These are phyloP conservation scores for Popillia japonica DNA, from an alignment of 1,140 invertebrate species.

Conservation along the genomic window DNA sequence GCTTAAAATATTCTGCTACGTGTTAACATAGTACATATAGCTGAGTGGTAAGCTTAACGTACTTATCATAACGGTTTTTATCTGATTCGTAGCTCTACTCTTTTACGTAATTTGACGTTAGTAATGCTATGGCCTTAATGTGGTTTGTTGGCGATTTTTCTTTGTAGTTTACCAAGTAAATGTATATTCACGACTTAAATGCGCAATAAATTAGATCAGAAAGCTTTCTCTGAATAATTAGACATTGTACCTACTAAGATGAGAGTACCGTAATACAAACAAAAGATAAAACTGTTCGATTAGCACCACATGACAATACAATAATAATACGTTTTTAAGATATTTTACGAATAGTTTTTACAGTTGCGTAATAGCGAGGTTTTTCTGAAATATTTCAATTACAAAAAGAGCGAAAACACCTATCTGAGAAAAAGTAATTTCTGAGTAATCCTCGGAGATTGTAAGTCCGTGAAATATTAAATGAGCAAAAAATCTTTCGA, in stretches of 20 bases:
- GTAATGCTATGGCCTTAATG: not conserved
- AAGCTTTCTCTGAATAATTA: not conserved
- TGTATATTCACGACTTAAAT: not conserved
- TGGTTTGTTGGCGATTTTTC: not conserved
- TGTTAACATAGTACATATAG: not conserved
- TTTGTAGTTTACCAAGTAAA: not conserved
- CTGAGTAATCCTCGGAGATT: not conserved
- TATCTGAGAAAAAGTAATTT: not conserved
- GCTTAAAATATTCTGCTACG: not conserved
- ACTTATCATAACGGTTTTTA: not conserved
- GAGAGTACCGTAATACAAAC: not conserved
- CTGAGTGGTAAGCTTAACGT: not conserved
- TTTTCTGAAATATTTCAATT: not conserved
- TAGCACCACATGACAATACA: too few species aligned
- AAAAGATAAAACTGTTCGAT: too few species aligned
- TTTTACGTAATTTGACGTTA: not conserved
- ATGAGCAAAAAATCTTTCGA: not conserved
- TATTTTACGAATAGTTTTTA: not conserved
- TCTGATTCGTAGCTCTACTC: not conserved
- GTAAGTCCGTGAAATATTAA: not conserved
- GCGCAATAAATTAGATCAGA: not conserved
- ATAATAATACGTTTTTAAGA: too few species aligned
- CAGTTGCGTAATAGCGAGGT: too few species aligned
- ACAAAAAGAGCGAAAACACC: not conserved
- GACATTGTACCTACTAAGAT: not conserved